Base-by-base conservation (phyloP, 2,888 invertebrate genomes). In the Ernsta delagoae region DNA sequence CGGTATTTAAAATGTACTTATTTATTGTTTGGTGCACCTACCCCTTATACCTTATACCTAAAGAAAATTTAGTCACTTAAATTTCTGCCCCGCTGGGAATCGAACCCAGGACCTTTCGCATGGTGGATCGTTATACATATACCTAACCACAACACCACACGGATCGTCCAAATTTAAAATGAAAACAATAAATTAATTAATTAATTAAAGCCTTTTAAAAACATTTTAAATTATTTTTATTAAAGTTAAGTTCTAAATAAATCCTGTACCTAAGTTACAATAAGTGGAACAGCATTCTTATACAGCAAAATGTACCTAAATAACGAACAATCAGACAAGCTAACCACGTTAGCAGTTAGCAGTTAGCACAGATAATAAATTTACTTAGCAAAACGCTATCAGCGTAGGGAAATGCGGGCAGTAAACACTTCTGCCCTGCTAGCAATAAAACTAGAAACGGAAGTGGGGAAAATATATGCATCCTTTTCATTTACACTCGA, bases 381-480 rank as follows among this genome's bases (percentile, higher is more conserved):
- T 75, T 69, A 61, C 72, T 70, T 70, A 71, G 70, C 73, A 76
- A 78, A 50, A 75, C 75, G 75, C 81, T 84, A 85, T 85, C 84
- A 82, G 76, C 82, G 71, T 70, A 77, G 78, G 78, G 16, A 65
- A 50, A 65, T 54, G 11, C 66, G 31, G 34, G 79, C 86, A 75
- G 84, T 90, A 90, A 90, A 90, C 89, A 87, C 86, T 89, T 86
- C 88, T 83, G 12, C 50, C 24, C 16, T 4, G 50, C 8, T 53
- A 4, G 69, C 57, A 69, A 68, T 69, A 69, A 71, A 71, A 59
- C 61, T 61, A 62, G 41, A 16, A 65, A 54, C 61, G 66, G 59
- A 66, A 67, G 53, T 54, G 31, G 53, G 59, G 39, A 62, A 43
- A 48, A 45, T 63, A 59, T 63, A 59, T 45, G 16, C 59, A 59